Percentiles rank a stretch among this genome's conserved stretches.
phyloP scores from a whole-genome alignment of 2,888 invertebrate genomes.

The Sminthurides aquaticus region DNA sequence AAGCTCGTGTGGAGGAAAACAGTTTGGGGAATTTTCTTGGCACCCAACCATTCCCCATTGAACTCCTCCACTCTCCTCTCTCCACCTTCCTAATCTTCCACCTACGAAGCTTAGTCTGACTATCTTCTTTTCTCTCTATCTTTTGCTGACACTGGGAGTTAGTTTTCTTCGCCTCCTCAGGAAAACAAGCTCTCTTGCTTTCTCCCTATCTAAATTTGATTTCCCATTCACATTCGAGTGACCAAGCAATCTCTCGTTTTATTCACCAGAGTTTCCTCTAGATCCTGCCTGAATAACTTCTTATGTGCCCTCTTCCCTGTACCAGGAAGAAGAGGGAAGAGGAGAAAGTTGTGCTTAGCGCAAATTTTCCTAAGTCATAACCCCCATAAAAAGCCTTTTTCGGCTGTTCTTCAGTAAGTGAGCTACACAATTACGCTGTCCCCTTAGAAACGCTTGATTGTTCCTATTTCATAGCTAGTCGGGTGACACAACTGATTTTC shows the following conservation, averaged over 20 bases:
- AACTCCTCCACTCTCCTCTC: not conserved
- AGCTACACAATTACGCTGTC: too few species aligned
- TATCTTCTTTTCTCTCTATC: not conserved
- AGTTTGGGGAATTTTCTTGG: conserved; percentile 7
- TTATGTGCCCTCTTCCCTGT: not conserved
- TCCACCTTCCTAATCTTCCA: not conserved
- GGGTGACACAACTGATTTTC: too few species aligned
- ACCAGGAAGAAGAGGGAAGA: not conserved
- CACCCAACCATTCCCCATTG: not conserved
- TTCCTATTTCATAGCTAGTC: too few species aligned
- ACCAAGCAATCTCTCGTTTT: not conserved
- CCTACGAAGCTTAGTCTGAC: too few species aligned
- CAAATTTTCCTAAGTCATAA: too few species aligned
- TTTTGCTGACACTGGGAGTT: not conserved
- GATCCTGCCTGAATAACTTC: not conserved
- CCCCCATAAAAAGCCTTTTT: too few species aligned
- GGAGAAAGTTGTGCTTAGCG: too few species aligned
- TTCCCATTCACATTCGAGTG: not conserved
- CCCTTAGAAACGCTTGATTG: too few species aligned
- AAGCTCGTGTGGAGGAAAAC: not conserved
- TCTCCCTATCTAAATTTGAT: not conserved
- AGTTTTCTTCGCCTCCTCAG: not conserved
- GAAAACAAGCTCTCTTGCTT: not conserved
- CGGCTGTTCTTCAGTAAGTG: too few species aligned
- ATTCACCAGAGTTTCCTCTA: too few species aligned